phyloP scores from a whole-genome alignment of 2,113 vertebrate species.

The Anguilla rostrata region DNA sequence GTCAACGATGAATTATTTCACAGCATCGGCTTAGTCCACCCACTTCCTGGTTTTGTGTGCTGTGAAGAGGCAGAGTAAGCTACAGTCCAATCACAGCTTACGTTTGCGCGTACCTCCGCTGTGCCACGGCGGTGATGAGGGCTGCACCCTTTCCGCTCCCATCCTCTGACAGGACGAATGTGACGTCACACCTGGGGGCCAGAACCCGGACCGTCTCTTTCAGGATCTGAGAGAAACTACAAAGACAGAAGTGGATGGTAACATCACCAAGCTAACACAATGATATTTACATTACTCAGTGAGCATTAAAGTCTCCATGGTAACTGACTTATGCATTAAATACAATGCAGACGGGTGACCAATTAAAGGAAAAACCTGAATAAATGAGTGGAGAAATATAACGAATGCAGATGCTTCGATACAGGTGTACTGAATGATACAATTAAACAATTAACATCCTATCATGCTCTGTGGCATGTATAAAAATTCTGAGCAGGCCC shows the following conservation, averaged over 20 bases:
- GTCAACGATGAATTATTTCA: too few species aligned
- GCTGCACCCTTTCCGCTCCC: slow-evolving; percentile 93
- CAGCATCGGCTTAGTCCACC: neutral
- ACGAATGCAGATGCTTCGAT: neutral
- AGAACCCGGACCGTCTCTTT: slow-evolving; percentile 77
- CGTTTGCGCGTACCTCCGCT: slow-evolving; percentile 59
- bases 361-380: too few species aligned
- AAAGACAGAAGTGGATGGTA: slow-evolving; percentile 35
- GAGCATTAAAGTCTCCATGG: too few species aligned
- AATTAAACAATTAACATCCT: too few species aligned
- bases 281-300: too few species aligned
- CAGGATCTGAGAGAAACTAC: slow-evolving; percentile 84
- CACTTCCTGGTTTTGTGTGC: neutral
- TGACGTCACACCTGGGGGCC: slow-evolving; percentile 83
- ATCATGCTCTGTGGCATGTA: too few species aligned
- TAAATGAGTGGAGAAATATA: too few species aligned
- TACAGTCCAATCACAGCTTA: slow-evolving; percentile 34
- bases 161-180: slow-evolving; percentile 87
- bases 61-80: neutral
- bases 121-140: slow-evolving; percentile 86
- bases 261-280: neutral
- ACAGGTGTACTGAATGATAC: too few species aligned
- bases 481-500: too few species aligned
- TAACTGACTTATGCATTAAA: too few species aligned
- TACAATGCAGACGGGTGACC: neutral